A percentile compares a stretch with the other conserved stretches of the same genome.
phyloP scores from a whole-genome alignment of 2,888 invertebrate genomes.

The Listrodromus nycthemerus region DNA sequence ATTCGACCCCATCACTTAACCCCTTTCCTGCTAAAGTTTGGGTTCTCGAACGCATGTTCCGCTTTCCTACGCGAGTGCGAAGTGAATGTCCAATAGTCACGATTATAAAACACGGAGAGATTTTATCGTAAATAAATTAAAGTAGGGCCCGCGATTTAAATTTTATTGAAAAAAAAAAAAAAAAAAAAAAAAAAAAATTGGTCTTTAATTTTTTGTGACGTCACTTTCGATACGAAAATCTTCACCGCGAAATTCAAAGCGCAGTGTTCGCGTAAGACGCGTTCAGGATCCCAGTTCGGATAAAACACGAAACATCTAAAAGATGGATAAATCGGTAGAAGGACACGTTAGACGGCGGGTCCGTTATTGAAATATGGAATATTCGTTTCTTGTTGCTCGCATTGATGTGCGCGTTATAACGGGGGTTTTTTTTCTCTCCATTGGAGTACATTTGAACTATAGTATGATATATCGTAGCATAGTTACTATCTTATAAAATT shows the following conservation, averaged over 20 bases:
- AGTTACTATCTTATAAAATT: constrained; percentile 3
- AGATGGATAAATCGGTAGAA: constrained; percentile 52
- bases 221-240: too few species aligned
- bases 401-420: constrained; percentile 24
- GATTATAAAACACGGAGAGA: too few species aligned
- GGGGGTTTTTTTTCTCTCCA: constrained; percentile 23
- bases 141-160: too few species aligned
- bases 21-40: background rate
- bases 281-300: background rate
- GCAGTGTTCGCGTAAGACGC: too few species aligned
- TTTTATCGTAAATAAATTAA: too few species aligned
- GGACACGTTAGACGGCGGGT: constrained; percentile 49
- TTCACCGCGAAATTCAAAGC: too few species aligned
- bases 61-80: too few species aligned
- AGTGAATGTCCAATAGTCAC: too few species aligned
- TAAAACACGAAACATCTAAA: constrained; percentile 52
- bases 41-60: too few species aligned
- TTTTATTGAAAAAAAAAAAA: too few species aligned
- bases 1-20: background rate
- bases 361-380: constrained; percentile 32
- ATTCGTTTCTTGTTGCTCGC: constrained; percentile 9
- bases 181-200: too few species aligned
- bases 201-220: too few species aligned
- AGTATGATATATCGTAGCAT: background rate
- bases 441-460: constrained; percentile 13